Conservation (phyloP, 2,888 invertebrate genomes). For the Pandemis corylana region DNA sequence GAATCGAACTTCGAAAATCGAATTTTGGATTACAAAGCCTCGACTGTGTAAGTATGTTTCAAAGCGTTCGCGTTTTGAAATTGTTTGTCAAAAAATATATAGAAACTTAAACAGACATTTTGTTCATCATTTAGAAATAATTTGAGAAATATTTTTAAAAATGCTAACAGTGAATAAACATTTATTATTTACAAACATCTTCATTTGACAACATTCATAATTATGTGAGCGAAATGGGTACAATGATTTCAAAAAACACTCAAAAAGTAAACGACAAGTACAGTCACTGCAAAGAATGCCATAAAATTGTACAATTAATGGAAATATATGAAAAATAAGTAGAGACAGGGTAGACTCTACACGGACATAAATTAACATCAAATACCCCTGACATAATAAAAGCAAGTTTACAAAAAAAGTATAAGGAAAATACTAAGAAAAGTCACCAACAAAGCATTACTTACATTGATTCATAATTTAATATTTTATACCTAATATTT, state of each 20-base stretch:
- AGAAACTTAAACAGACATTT: background rate
- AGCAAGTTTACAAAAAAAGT: background rate
- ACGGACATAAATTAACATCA: background rate
- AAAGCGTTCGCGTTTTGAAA: background rate
- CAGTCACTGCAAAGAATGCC: too few relatives aligned
- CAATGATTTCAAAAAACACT: background rate
- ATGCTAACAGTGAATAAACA: conserved; percentile 38
- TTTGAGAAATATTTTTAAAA: background rate
- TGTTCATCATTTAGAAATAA: conserved; percentile 24
- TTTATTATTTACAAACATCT: conserved; percentile 37
- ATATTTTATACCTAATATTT: background rate
- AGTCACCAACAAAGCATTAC: background rate
- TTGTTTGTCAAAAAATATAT: background rate
- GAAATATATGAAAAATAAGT: background rate
- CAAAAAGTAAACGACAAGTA: background rate
- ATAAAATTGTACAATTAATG: background rate
- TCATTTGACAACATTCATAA: conserved; percentile 20
- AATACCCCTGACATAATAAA: background rate
- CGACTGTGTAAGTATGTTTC: background rate
- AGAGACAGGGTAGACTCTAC: too few relatives aligned
- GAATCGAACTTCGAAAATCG: too few relatives aligned
- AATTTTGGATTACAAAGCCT: too few relatives aligned
- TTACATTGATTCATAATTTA: background rate
- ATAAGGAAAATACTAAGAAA: background rate
- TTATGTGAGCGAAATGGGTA: background rate